Evolutionary conservation across 2,113 vertebrate genomes (phyloP).

Genomic region (Trichomycterus rosablanca): DNA sequence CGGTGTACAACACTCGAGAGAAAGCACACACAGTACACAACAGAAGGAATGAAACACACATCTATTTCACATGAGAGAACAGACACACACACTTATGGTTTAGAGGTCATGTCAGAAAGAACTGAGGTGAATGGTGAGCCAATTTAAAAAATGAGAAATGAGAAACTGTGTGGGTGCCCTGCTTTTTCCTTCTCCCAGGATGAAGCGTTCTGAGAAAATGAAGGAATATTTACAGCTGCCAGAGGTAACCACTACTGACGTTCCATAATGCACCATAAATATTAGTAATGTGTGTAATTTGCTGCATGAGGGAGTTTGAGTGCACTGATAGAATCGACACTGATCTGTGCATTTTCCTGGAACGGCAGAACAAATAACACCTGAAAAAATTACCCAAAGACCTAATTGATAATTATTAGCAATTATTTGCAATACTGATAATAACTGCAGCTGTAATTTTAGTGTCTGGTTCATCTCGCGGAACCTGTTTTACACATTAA

Average conservation of each 20-base stretch:
- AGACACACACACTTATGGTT: not conserved
- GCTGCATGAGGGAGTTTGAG: not conserved
- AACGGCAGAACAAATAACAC: too few relatives aligned
- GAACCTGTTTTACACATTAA: not conserved
- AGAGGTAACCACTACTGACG: not conserved
- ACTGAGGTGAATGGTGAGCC: too few relatives aligned
- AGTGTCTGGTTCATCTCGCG: not conserved
- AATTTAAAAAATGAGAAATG: slow-evolving; percentile 3
- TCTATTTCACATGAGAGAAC: not conserved
- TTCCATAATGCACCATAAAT: not conserved
- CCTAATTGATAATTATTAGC: not conserved
- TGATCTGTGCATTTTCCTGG: not conserved
- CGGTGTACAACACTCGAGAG: slow-evolving; percentile 23
- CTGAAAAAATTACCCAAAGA: too few relatives aligned
- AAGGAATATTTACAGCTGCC: too few relatives aligned
- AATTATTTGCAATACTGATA: slow-evolving; percentile 12
- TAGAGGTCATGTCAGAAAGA: too few relatives aligned
- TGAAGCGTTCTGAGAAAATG: too few relatives aligned
- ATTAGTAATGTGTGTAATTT: not conserved
- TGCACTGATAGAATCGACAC: not conserved
- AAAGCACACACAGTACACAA: slow-evolving; percentile 17
- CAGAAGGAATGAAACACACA: slow-evolving; percentile 12
- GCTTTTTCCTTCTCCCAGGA: too few relatives aligned
- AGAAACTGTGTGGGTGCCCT: too few relatives aligned
- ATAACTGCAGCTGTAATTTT: slow-evolving; percentile 2